Base-by-base conservation (phyloP, 2,797 vertebrate genomes). In the Acridotheres tristis region DNA sequence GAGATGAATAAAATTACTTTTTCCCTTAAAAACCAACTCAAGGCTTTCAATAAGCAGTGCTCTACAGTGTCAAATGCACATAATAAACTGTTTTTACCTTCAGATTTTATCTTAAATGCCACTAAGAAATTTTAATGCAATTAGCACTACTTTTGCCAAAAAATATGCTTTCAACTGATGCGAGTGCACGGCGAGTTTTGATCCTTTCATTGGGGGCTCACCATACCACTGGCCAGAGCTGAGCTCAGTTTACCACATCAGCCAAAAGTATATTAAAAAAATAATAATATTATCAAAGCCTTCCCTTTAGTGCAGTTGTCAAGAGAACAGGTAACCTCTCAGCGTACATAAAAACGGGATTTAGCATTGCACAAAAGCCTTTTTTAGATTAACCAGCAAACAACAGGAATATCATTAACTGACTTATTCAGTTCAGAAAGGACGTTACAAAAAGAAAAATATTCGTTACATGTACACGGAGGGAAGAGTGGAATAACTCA, bases 311-410 rank as follows among this genome's bases (percentile, higher is more conserved):
- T 7, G 21, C 25, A 43, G 13, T 16, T 53, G 16, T 58, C 34
- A 82, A 82, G 89, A 88, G 30, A 85, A 50, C n/a, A 69, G 51
- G 48, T 27, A 79, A 83, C 16, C 10, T 82, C 55, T 38, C 53
- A 73, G 40, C 22, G 34, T 27, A 43, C 32, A 48, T 45, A 61
- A 72, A 89, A 85, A 45, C 15, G 17, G 18, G 10, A 82, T 57
- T 75, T 77, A 48, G 34, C 29, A 40, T 17, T 59, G 30, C 21
- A 57, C 11, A 34, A 71, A 87, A 22, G 36, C 15, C 29, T 23
- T 65, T 40, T 71, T 65, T 71, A 63, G 26, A 68, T 53, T 38
- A 59, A 78, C 4, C 22, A 82, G 17, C 25, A 85, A 29, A 19
- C 12, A 88, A 45, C 21, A 54, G 22, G 30, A 89, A 63, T 50